Evolutionary conservation across 2,888 invertebrate genomes (phyloP).

Genomic region (Diadegma fenestrale): DNA sequence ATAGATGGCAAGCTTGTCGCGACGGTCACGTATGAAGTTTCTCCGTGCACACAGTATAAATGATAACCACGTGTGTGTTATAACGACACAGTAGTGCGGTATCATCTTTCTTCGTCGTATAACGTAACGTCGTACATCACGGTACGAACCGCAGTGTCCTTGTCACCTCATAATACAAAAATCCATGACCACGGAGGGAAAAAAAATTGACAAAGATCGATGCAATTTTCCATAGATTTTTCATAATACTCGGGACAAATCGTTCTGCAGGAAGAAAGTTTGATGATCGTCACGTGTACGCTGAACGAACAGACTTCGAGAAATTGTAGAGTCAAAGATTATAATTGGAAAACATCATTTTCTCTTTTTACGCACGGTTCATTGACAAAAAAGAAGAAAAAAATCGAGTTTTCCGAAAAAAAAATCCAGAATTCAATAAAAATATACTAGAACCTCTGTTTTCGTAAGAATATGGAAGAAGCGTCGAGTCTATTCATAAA

Average conservation of each 20-base stretch:
- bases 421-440: too few species aligned
- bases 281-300: background rate
- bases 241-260: background rate
- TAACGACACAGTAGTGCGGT: constrained; percentile 58
- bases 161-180: background rate
- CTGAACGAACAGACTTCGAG: background rate
- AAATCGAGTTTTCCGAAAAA: background rate
- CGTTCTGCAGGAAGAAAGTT: background rate
- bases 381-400: background rate
- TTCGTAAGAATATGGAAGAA: too few species aligned
- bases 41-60: constrained; percentile 10
- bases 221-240: background rate
- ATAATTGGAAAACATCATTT: background rate
- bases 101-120: constrained; percentile 58
- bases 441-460: too few species aligned
- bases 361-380: background rate
- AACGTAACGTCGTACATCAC: constrained; percentile 48
- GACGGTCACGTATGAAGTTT: constrained; percentile 50
- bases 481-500: too few species aligned
- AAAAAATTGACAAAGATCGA: background rate
- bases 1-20: constrained; percentile 22
- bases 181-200: background rate
- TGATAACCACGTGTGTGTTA: constrained; percentile 37
- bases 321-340: background rate
- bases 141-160: constrained; percentile 43